Evolutionary conservation across 1,140 invertebrate species (phyloP).

Genomic region (Rhyzopertha dominica): DNA sequence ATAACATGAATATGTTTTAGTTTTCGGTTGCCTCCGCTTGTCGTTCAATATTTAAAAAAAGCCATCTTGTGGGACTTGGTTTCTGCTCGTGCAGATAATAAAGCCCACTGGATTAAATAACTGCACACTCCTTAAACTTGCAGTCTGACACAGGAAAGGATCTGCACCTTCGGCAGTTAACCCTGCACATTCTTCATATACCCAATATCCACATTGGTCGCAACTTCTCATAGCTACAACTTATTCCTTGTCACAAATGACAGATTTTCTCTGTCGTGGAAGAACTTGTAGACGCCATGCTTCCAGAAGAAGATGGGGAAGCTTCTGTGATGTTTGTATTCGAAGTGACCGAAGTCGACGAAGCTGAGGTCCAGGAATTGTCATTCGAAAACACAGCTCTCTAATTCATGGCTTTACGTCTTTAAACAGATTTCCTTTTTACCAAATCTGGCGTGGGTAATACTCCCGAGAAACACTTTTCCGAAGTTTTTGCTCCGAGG

Average conservation of each 20-base stretch:
- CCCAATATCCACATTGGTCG: not conserved
- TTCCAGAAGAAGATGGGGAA: not conserved
- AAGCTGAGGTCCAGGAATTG: not conserved
- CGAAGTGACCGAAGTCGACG: not conserved
- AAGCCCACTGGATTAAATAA: too few species aligned
- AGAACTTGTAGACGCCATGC: not conserved
- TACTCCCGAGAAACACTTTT: not conserved
- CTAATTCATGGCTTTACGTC: constrained; percentile 3
- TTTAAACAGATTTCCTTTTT: constrained; percentile 1
- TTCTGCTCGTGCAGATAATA: too few species aligned
- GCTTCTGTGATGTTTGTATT: constrained; percentile 1
- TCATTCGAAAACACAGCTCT: not conserved
- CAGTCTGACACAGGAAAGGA: too few species aligned
- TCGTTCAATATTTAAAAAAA: too few species aligned
- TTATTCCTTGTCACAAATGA: not conserved
- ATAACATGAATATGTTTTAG: too few species aligned
- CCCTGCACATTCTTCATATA: too few species aligned
- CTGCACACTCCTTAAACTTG: too few species aligned
- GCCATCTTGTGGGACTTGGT: too few species aligned
- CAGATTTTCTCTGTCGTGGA: constrained; percentile 1
- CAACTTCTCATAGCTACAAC: not conserved
- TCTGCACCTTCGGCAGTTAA: too few species aligned
- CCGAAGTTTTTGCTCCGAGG: not conserved
- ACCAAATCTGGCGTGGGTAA: not conserved
- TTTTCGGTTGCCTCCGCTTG: too few species aligned